These are phyloP conservation scores for Protobothrops flavoviridis DNA, from an alignment of 2,113 vertebrate species.

Conservation along the genomic window DNA sequence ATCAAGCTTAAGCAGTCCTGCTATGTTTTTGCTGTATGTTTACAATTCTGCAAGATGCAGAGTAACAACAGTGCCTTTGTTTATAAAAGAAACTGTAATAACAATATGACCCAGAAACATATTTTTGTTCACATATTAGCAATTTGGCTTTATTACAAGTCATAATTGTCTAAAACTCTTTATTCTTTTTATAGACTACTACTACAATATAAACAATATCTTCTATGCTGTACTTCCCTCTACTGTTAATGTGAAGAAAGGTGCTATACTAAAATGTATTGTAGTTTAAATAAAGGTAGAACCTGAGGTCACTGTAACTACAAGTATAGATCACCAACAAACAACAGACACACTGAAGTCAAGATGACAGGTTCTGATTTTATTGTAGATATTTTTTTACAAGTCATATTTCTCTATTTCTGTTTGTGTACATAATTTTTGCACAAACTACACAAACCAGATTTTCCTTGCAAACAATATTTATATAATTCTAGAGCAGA, in stretches of 20 bases:
- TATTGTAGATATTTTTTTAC: background rate
- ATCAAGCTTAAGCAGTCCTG: background rate
- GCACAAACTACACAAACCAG: conserved; percentile 7
- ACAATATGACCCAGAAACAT: conserved; percentile 43
- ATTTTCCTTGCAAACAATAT: conserved; percentile 12
- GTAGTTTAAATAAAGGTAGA: background rate
- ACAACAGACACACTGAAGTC: background rate
- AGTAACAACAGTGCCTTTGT: conserved; percentile 50
- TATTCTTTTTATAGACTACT: conserved; percentile 43
- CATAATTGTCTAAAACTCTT: conserved; percentile 60
- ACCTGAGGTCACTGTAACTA: conserved; percentile 7
- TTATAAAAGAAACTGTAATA: conserved; percentile 33
- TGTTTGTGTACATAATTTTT: background rate
- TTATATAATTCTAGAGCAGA: conserved; percentile 22
- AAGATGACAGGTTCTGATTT: background rate
- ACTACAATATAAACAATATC: conserved; percentile 43
- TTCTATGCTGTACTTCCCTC: conserved; percentile 60
- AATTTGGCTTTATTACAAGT: conserved; percentile 45
- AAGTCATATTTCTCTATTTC: background rate
- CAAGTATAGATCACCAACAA: conserved; percentile 14
- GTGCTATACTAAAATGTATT: background rate
- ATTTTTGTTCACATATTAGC: conserved; percentile 38
- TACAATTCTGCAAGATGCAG: conserved; percentile 29
- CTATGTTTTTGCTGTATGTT: conserved; percentile 9
- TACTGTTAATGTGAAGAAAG: conserved; percentile 54